Evolutionary conservation across 2,888 invertebrate genomes (phyloP).

Genomic region (Dolichomitus sp.): DNA sequence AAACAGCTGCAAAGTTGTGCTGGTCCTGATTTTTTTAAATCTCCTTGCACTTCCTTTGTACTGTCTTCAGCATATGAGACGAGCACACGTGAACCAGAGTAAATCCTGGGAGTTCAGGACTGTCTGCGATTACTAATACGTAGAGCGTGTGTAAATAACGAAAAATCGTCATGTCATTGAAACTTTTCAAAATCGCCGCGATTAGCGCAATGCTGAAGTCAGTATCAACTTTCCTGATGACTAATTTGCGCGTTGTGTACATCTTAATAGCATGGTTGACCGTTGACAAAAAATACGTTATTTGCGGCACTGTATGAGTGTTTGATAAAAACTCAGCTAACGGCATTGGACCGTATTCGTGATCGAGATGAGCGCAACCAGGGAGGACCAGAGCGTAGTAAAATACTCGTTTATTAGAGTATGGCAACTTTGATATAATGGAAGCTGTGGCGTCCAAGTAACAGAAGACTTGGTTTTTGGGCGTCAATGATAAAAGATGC

Average conservation of each 20-base stretch:
- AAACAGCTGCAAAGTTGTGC: too few relatives aligned
- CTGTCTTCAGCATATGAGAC: too few relatives aligned
- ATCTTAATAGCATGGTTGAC: slow-evolving; percentile 3
- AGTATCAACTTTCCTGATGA: neutral
- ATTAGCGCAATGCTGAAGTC: neutral
- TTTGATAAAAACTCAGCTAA: slow-evolving; percentile 37
- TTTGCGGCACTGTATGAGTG: slow-evolving; percentile 22
- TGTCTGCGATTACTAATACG: too few relatives aligned
- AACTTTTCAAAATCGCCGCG: neutral
- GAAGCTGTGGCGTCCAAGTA: neutral
- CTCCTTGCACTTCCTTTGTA: too few relatives aligned
- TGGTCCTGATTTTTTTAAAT: too few relatives aligned
- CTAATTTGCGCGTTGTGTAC: neutral
- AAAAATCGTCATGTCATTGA: neutral
- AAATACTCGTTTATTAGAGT: neutral
- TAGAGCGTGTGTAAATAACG: neutral
- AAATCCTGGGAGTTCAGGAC: too few relatives aligned
- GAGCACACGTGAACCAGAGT: too few relatives aligned
- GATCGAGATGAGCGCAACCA: neutral
- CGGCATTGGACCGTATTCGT: slow-evolving; percentile 23
- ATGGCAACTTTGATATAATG: neutral
- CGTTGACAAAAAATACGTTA: slow-evolving; percentile 14
- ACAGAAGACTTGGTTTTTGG: neutral
- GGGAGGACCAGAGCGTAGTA: neutral
- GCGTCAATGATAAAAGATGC: neutral